These are phyloP conservation scores for Reticulitermes lucifugus DNA, from an alignment of 2,888 invertebrate genomes.

Conservation along the genomic window DNA sequence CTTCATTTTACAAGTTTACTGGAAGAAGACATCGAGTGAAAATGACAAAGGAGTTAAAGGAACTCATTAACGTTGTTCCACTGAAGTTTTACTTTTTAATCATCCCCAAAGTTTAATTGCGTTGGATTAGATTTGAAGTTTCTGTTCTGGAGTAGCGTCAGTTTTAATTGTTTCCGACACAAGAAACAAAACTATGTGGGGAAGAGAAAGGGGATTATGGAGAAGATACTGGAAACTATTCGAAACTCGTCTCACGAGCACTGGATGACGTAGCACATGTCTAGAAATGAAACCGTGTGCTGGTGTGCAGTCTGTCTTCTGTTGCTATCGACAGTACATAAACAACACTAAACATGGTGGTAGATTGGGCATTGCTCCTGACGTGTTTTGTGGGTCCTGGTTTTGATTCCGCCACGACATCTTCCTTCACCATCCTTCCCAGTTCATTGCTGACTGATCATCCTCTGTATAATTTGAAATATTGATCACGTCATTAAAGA, in stretches of 20 bases:
- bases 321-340: no score
- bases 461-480: no score
- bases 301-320: no score
- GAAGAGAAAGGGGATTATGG: background rate
- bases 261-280: conserved; percentile 17
- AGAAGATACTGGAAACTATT: conserved; percentile 28
- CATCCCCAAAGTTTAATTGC: conserved; percentile 42
- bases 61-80: conserved; percentile 45
- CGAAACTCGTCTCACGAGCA: background rate
- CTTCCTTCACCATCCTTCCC: no score
- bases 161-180: conserved; percentile 28
- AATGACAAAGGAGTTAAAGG: conserved; percentile 32
- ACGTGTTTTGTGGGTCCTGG: no score
- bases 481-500: no score
- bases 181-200: conserved; percentile 36
- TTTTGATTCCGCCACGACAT: no score
- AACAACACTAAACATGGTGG: no score
- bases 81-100: conserved; percentile 43
- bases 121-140: conserved; percentile 42
- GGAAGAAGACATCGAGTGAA: background rate
- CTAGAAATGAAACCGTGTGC: background rate
- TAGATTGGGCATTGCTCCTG: no score
- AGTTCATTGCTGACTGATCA: no score
- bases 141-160: conserved; percentile 10
- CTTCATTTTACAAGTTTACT: background rate